Conservation (phyloP, 92 coral and sea anemone genomes). For the Porites lobata region DNA sequence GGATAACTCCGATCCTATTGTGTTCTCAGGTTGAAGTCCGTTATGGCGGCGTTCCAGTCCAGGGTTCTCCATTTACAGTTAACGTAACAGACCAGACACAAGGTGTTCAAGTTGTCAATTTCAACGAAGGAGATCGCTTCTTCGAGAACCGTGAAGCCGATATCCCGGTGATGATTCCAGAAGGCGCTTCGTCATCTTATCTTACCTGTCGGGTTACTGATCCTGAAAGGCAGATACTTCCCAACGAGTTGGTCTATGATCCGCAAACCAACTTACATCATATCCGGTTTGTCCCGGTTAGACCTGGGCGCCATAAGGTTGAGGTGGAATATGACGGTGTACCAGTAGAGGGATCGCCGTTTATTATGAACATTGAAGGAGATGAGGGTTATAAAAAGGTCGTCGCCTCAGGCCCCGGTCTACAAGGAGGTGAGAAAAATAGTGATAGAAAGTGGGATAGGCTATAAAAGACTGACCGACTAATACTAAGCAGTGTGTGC, state of each 20-base stretch:
- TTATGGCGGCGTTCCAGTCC: constrained; percentile 86
- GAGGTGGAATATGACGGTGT: constrained; percentile 79
- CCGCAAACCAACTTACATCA: constrained; percentile 64
- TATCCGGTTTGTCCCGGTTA: constrained; percentile 88
- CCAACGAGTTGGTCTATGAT: constrained; percentile 62
- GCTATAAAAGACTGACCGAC: too few species aligned
- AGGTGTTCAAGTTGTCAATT: constrained; percentile 53
- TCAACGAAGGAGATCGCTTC: constrained; percentile 60
- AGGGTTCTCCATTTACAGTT: constrained; percentile 94
- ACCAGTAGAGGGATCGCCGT: constrained; percentile 88
- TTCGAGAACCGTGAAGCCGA: constrained; percentile 78
- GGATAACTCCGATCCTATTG: not conserved
- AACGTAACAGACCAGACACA: constrained; percentile 83
- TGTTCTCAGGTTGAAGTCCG: constrained; percentile 72
- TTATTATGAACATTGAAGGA: constrained; percentile 67
- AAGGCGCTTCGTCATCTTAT: constrained; percentile 59
- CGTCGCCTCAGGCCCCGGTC: constrained; percentile 87
- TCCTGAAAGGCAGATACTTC: constrained; percentile 69
- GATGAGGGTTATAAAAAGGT: constrained; percentile 70
- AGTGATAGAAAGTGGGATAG: too few species aligned
- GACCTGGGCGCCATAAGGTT: constrained; percentile 79
- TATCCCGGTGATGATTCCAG: constrained; percentile 75
- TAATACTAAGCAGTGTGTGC: too few species aligned
- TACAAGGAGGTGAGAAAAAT: constrained; percentile 75
- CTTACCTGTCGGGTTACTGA: constrained; percentile 74